Conservation (phyloP, 2,888 invertebrate species). For the Lasioglossum calceatum region DNA sequence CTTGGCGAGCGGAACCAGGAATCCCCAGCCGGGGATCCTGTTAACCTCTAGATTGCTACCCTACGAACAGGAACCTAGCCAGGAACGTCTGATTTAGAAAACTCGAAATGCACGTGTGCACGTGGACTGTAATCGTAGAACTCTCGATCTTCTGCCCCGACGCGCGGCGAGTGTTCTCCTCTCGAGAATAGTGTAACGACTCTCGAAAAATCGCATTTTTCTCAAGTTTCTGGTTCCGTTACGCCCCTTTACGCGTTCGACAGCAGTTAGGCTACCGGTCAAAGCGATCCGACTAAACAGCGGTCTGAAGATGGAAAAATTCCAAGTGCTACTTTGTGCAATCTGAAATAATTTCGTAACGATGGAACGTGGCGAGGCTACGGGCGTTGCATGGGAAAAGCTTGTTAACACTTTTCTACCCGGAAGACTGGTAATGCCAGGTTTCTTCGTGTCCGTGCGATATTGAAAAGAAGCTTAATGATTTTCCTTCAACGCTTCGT, state of each 20-base stretch:
- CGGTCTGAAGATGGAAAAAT: not conserved
- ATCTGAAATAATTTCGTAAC: not conserved
- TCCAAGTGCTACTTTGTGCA: not conserved
- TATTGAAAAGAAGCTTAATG: not conserved
- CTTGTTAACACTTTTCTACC: not conserved
- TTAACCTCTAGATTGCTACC: slow-evolving; percentile 65
- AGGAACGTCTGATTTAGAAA: slow-evolving; percentile 64
- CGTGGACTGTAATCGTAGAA: slow-evolving; percentile 53
- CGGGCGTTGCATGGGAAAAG: not conserved
- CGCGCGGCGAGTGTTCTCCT: slow-evolving; percentile 28
- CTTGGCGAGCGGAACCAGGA: slow-evolving; percentile 45
- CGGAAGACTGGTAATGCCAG: not conserved
- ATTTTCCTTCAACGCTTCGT: not conserved
- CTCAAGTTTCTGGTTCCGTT: not conserved
- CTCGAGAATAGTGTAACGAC: slow-evolving; percentile 33
- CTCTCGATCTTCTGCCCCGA: slow-evolving; percentile 48
- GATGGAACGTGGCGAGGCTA: not conserved
- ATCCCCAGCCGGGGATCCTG: slow-evolving; percentile 45
- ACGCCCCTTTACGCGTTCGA: not conserved
- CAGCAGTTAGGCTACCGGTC: not conserved
- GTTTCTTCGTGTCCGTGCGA: not conserved
- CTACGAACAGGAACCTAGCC: slow-evolving; percentile 25
- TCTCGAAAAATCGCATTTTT: slow-evolving; percentile 16
- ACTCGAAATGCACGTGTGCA: slow-evolving; percentile 48
- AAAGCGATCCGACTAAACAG: slow-evolving; percentile 11